phyloP scores from a whole-genome alignment of 2,797 vertebrate genomes.

The Typhlichthys subterraneus region DNA sequence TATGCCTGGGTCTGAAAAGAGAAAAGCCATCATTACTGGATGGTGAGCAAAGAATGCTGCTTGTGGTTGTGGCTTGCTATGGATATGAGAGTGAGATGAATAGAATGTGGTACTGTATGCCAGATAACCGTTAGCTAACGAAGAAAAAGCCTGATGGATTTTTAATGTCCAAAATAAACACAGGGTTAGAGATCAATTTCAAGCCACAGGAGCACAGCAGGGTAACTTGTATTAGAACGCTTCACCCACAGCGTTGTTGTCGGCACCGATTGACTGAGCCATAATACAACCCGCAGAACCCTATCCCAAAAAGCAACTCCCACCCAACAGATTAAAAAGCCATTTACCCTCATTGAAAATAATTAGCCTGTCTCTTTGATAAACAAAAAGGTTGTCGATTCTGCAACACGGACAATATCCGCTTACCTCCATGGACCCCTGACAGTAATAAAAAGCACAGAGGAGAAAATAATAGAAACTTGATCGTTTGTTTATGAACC shows the following conservation, averaged over 20 bases:
- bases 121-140: background rate
- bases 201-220: background rate
- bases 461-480: constrained; percentile 61
- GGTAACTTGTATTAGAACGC: background rate
- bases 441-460: constrained; percentile 61
- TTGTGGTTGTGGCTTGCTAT: background rate
- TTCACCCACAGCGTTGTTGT: constrained; percentile 14
- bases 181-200: constrained; percentile 7
- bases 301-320: constrained; percentile 3
- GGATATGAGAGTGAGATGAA: background rate
- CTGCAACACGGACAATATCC: constrained; percentile 60
- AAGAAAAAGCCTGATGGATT: background rate
- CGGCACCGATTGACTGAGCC: constrained; percentile 17
- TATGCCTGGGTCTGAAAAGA: constrained; percentile 66
- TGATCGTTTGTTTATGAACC: constrained; percentile 61
- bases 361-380: constrained; percentile 45
- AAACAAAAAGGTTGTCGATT: constrained; percentile 58
- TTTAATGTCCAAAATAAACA: constrained; percentile 5
- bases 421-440: constrained; percentile 54
- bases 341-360: constrained; percentile 58
- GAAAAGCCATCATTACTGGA: background rate
- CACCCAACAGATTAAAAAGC: constrained; percentile 53
- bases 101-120: constrained; percentile 1
- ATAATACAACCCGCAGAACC: constrained; percentile 23
- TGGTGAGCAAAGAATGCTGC: constrained; percentile 10